Conservation (phyloP, 2,797 vertebrate species). For the Pangasius mekongensis region DNA sequence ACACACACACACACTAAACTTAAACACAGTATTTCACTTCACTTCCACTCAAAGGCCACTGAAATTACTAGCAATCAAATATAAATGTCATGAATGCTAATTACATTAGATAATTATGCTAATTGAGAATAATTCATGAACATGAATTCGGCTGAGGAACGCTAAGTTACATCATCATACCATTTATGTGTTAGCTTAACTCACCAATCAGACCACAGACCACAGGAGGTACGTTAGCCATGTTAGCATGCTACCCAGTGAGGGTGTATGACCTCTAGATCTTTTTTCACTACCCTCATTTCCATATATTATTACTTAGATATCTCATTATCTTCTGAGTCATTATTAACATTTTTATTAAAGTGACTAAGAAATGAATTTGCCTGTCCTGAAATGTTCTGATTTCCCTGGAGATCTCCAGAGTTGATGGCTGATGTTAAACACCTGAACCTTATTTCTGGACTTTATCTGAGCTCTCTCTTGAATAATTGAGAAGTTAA, state of each 20-base stretch:
- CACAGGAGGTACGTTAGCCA: not conserved
- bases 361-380: constrained; percentile 15
- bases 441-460: not conserved
- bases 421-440: not conserved
- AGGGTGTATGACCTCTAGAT: not conserved
- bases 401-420: not conserved
- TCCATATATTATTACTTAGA: constrained; percentile 3
- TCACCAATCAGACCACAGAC: not conserved
- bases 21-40: not conserved
- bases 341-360: constrained; percentile 22
- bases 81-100: constrained; percentile 24
- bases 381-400: not conserved
- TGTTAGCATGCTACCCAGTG: not conserved
- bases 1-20: constrained; percentile 5
- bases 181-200: not conserved
- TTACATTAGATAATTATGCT: not conserved
- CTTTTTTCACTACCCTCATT: not conserved
- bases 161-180: too few relatives aligned
- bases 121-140: not conserved
- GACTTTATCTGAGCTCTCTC: not conserved
- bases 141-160: not conserved
- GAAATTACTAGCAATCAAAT: constrained; percentile 16
- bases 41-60: not conserved
- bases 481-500: not conserved
- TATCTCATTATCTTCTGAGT: not conserved